Evolutionary conservation across 1,140 invertebrate species (phyloP).

Genomic region (Gryllus bimaculatus): DNA sequence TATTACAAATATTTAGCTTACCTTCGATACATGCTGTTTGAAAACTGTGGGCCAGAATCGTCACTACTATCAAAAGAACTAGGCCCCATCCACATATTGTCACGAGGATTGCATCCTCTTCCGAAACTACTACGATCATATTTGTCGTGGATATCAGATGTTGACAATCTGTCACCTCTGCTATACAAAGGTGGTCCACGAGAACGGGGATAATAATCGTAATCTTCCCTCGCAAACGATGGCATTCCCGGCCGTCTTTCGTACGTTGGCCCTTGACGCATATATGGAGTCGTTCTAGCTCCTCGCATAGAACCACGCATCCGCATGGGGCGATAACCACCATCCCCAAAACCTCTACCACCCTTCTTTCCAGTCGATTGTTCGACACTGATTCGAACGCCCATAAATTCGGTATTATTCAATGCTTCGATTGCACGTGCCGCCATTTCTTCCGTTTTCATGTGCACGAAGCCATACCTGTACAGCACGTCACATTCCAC

Average conservation of each 20-base stretch:
- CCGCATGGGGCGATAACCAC: conserved; percentile 22
- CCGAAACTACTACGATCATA: conserved; percentile 19
- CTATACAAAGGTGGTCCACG: conserved; percentile 24
- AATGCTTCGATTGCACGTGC: conserved; percentile 54
- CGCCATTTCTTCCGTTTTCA: conserved; percentile 59
- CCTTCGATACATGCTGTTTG: conserved; percentile 15
- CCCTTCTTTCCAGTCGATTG: conserved; percentile 23
- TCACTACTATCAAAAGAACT: conserved; percentile 17
- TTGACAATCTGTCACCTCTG: conserved; percentile 15
- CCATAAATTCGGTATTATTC: conserved; percentile 60
- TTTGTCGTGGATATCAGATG: conserved; percentile 17
- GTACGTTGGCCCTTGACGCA: conserved; percentile 21
- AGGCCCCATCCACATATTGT: conserved; percentile 17
- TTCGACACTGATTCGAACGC: conserved; percentile 58
- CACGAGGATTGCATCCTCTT: conserved; percentile 21
- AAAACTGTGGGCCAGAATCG: conserved; percentile 17
- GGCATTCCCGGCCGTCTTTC: conserved; percentile 23
- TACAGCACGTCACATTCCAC: conserved; percentile 69
- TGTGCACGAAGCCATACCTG: conserved; percentile 63
- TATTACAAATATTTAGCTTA: background rate
- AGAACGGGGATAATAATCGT: conserved; percentile 24
- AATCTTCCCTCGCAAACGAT: conserved; percentile 27
- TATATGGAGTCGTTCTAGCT: conserved; percentile 20
- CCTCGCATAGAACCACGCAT: conserved; percentile 24
- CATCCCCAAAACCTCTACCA: conserved; percentile 24